Evolutionary conservation across 2,797 vertebrate genomes (phyloP), one percentile per base, ranked within the genome.

Genomic region (Sardinella longiceps): DNA sequence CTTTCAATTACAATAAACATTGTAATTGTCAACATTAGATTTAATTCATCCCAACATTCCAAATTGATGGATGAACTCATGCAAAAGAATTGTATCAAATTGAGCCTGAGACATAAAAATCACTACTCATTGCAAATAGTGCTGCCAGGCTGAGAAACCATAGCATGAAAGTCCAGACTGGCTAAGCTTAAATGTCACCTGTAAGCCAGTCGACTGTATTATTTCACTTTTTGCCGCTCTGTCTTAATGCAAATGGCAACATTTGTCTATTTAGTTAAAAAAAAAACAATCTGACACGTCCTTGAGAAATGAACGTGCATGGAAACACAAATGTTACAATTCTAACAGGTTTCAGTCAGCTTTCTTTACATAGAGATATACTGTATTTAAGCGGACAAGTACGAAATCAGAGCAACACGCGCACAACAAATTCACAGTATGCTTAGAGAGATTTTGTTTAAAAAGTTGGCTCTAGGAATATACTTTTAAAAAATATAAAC

Each of bases 401-500:
- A 74, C 43, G 15, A 77, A 37, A 77, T 39, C 70, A 77, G 70
- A 20, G 37, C 33, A 23, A 77, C n/a, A n/a, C n/a, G 70, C 70
- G 37, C 37, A 92, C 91, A 37, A 90, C 96, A 92, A 95, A 95
- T 98, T 98, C 98, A 99, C 98, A 99, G 97, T 99, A 96, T 96
- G 90, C 93, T 95, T 66, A 95, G 37, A 77, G 70, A 43, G 18
- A 43, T 43, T 77, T 23, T 94, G 94, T 97, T 94, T 94, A 97
- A 96, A 96, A 96, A 93, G 95, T 94, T 96, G 96, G 95, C 93
- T 97, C 96, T 96, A 92, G 93, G 94, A 96, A 95, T 95, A 95
- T 95, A 96, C 95, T 93, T 96, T 96, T 95, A 88, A 94, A 95
- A 97, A 87, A 87, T 87, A 97, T 97, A 97, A 96, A 94, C 94